phyloP scores from a whole-genome alignment of 1,140 invertebrate genomes.

The Conopomorpha cramerella region DNA sequence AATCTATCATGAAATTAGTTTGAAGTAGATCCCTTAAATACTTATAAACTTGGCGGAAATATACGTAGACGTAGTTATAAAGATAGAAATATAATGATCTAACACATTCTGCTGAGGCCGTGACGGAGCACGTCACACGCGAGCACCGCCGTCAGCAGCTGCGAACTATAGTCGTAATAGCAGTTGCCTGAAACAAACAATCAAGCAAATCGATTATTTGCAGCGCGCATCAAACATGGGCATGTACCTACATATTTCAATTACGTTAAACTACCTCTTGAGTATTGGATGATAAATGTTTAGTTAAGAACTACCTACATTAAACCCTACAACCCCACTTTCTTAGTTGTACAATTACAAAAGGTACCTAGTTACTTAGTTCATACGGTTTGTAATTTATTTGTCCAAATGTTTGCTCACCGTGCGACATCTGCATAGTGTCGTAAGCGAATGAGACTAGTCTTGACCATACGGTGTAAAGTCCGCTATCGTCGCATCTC shows the following conservation, averaged over 20 bases:
- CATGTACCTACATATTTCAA: too few species aligned
- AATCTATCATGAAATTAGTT: slow-evolving; percentile 54
- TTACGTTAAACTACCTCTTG: background rate
- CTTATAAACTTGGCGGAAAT: background rate
- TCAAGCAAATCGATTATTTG: background rate
- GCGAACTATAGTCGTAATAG: slow-evolving; percentile 37
- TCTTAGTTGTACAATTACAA: background rate
- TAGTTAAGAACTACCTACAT: background rate
- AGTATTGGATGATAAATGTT: background rate
- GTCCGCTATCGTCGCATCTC: too few species aligned
- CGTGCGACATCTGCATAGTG: too few species aligned
- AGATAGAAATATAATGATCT: slow-evolving; percentile 11
- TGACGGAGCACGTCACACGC: slow-evolving; percentile 30
- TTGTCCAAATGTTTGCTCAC: too few species aligned
- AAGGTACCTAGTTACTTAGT: too few species aligned
- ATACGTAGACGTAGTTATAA: background rate
- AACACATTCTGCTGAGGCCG: slow-evolving; percentile 36
- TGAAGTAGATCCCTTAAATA: slow-evolving; percentile 24
- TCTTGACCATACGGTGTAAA: too few species aligned
- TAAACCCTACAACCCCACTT: background rate
- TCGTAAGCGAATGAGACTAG: too few species aligned
- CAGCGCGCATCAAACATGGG: too few species aligned
- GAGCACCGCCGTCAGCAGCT: slow-evolving; percentile 35
- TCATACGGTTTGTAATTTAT: too few species aligned
- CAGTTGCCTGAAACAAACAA: slow-evolving; percentile 25